Base-by-base conservation (phyloP, 2,888 invertebrate genomes). In the Calliphora vomitoria region DNA sequence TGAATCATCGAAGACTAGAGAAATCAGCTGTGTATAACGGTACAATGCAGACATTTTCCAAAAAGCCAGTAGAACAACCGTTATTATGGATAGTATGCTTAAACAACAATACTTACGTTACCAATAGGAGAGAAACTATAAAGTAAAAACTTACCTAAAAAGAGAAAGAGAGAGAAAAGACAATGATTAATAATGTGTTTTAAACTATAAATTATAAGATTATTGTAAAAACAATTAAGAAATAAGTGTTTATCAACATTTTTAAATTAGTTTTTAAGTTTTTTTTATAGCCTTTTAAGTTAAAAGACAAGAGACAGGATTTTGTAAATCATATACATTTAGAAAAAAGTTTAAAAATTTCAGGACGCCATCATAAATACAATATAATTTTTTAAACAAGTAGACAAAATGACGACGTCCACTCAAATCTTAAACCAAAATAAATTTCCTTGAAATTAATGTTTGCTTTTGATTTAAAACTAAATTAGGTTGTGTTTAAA, bases 81-180 rank as follows among this genome's bases (percentile, higher is more conserved):
- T 80, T 83, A 79, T 80, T 78, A 76, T 31, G 20, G 47, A 25
- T 20, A 58, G 18, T 69, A n/a, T 31, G 18, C 25, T 69, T 69
- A 44, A 62, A 66, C 18, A 76, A 44, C 44, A 55, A 50, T 72
- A 81, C 72, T 18, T 55, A 74, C 55, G 53, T 15, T 44, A 50
- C 20, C 1, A 35, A 6, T 11, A 38, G 13, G 20, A 75, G 74
- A 82, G 74, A 10, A 62, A 6, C 10, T 10, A 44, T 41, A 13
- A 64, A n/a, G 11, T 75, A 75, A 71, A 50, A 35, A 87, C 85
- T 87, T 87, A 87, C 85, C 79, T 87, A 87, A 82, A 85, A 87
- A 13, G 82, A 79, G 79, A 86, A 13, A 69, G 74, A 80, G 44
- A 66, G 44, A 78, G 13, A 80, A 15, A 80, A 25, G 53, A 78